A percentile compares a stretch with the other conserved stretches of the same genome.
phyloP scores from a whole-genome alignment of 2,888 invertebrate species.

The Encarsia formosa region DNA sequence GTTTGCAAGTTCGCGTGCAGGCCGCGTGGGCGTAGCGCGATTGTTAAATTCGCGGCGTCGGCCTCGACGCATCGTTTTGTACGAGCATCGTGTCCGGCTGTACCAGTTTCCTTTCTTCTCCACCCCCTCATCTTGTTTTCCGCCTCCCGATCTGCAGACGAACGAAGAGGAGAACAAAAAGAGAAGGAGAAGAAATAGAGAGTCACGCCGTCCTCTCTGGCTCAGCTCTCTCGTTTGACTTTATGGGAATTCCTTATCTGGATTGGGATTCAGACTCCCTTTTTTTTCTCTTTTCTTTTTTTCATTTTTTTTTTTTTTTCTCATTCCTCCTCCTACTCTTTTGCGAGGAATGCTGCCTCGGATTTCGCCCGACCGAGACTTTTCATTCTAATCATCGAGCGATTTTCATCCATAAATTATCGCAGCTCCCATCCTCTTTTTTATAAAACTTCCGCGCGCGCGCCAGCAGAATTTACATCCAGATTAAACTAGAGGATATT shows the following conservation, averaged over 20 bases:
- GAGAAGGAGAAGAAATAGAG: conserved; percentile 8
- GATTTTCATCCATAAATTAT: too few species aligned
- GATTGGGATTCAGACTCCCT: conserved; percentile 23
- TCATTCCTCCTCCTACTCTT: not conserved
- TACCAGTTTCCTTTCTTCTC: not conserved
- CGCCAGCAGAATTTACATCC: not conserved
- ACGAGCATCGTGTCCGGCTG: conserved; percentile 11
- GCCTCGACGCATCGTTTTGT: not conserved
- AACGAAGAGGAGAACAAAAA: conserved; percentile 8
- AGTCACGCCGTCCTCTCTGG: conserved; percentile 12
- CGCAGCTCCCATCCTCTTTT: too few species aligned
- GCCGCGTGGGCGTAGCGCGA: conserved; percentile 3
- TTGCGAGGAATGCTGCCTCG: conserved; percentile 17
- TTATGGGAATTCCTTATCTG: conserved; percentile 30
- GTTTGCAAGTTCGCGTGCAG: too few species aligned
- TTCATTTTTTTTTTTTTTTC: conserved; percentile 7
- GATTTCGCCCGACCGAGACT: conserved; percentile 1
- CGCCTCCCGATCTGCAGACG: not conserved
- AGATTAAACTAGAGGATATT: too few species aligned
- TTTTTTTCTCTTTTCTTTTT: not conserved
- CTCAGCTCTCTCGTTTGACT: conserved; percentile 18
- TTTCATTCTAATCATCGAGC: too few species aligned
- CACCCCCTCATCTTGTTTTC: not conserved
- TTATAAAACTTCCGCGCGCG: too few species aligned
- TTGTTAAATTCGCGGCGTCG: conserved; percentile 11